phyloP scores from a whole-genome alignment of 2,888 invertebrate genomes.

The Alcis repandata region DNA sequence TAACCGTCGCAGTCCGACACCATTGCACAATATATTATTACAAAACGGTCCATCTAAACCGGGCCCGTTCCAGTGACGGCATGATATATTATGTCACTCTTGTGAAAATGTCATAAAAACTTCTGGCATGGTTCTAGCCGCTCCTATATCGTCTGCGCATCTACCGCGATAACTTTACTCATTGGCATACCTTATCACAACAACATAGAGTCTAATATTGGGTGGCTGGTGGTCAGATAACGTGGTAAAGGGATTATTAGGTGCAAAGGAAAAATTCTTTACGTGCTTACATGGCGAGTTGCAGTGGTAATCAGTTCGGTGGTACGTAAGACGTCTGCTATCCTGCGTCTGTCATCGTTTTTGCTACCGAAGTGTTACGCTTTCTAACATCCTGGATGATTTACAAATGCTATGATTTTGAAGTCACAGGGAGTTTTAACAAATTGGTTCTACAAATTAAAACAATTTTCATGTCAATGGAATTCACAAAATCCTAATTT shows the following conservation, averaged over 20 bases:
- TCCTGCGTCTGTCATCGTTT: constrained; percentile 18
- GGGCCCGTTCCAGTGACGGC: constrained; percentile 33
- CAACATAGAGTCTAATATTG: constrained; percentile 15
- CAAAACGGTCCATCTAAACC: constrained; percentile 42
- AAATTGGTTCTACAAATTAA: too few relatives aligned
- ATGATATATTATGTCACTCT: constrained; percentile 60
- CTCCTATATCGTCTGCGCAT: constrained; percentile 41
- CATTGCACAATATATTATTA: constrained; percentile 43
- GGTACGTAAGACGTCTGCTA: constrained; percentile 23
- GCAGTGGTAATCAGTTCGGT: constrained; percentile 22
- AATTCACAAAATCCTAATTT: too few relatives aligned
- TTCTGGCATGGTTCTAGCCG: constrained; percentile 35
- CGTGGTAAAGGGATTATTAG: constrained; percentile 24
- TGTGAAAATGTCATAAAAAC: constrained; percentile 68
- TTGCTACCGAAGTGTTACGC: constrained; percentile 9
- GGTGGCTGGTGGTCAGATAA: neutral
- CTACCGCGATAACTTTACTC: constrained; percentile 24
- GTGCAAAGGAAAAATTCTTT: constrained; percentile 45
- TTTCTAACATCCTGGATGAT: neutral
- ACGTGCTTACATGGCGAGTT: constrained; percentile 33
- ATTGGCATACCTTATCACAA: constrained; percentile 10
- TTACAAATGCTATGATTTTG: neutral
- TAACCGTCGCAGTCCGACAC: constrained; percentile 30
- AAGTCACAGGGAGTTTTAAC: too few relatives aligned
- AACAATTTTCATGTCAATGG: too few relatives aligned